These are phyloP conservation scores for Oscheius onirici DNA, from an alignment of 2,888 invertebrate genomes.

Conservation along the genomic window DNA sequence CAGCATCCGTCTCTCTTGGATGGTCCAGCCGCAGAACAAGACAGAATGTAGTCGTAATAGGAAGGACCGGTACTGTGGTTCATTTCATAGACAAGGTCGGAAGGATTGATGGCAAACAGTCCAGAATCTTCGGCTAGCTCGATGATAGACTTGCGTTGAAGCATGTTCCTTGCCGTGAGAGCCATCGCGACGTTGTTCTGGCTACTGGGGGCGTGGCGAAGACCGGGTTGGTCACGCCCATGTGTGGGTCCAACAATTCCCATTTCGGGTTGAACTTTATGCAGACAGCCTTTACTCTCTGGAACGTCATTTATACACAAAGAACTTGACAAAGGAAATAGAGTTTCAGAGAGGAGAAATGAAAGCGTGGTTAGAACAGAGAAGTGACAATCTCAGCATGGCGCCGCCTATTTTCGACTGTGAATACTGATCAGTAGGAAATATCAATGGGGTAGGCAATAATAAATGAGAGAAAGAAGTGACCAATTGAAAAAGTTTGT, in stretches of 20 bases:
- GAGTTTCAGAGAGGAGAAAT: not conserved
- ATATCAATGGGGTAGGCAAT: not conserved
- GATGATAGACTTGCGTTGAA: conserved; percentile 61
- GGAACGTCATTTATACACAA: conserved; percentile 17
- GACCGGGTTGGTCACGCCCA: conserved; percentile 29
- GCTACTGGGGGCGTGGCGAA: conserved; percentile 18
- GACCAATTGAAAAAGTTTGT: conserved; percentile 1
- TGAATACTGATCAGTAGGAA: conserved; percentile 1
- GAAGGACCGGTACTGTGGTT: conserved; percentile 51
- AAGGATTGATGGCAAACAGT: conserved; percentile 62
- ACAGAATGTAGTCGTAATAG: conserved; percentile 69
- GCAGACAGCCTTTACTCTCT: not conserved
- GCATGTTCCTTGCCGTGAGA: conserved; percentile 26
- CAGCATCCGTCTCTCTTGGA: conserved; percentile 35
- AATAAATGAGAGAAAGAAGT: not conserved
- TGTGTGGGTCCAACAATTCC: conserved; percentile 30
- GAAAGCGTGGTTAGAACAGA: too few species aligned
- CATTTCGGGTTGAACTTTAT: conserved; percentile 30
- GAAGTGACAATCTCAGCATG: not conserved
- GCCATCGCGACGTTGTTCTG: conserved; percentile 28
- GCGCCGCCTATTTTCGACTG: not conserved
- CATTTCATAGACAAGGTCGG: conserved; percentile 67
- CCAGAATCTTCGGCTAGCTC: conserved; percentile 66
- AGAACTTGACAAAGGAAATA: not conserved
- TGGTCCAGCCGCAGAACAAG: conserved; percentile 47